phyloP scores from a whole-genome alignment of 2,888 invertebrate genomes.

The Scelioninae gen. 2 region DNA sequence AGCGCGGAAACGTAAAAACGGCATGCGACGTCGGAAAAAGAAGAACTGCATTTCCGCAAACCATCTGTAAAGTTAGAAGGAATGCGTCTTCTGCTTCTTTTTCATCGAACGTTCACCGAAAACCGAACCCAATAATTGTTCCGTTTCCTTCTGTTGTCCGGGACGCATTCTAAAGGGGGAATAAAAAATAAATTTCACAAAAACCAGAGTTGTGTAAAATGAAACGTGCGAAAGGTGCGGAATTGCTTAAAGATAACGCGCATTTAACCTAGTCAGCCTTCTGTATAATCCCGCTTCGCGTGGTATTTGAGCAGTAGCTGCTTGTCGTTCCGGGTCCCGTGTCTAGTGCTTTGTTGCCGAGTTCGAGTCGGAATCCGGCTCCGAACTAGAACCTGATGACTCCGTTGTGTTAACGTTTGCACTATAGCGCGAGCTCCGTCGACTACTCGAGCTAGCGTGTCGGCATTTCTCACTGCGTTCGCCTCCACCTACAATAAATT shows the following conservation, averaged over 20 bases:
- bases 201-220: slow-evolving; percentile 58
- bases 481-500: slow-evolving; percentile 73
- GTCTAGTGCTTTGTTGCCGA: slow-evolving; percentile 69
- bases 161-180: slow-evolving; percentile 31
- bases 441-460: slow-evolving; percentile 70
- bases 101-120: slow-evolving; percentile 6
- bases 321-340: slow-evolving; percentile 69
- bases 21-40: slow-evolving; percentile 18
- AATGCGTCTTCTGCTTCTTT: slow-evolving; percentile 35
- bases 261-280: slow-evolving; percentile 75
- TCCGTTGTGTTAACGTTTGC: slow-evolving; percentile 73
- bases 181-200: slow-evolving; percentile 42
- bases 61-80: neutral
- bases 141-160: slow-evolving; percentile 14
- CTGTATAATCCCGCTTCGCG: slow-evolving; percentile 74
- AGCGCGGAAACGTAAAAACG: slow-evolving; percentile 28
- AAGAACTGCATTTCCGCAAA: slow-evolving; percentile 15
- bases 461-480: slow-evolving; percentile 74
- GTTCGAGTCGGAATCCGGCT: slow-evolving; percentile 73
- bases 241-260: slow-evolving; percentile 63
- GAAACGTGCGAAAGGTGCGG: slow-evolving; percentile 63
- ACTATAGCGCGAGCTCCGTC: slow-evolving; percentile 73
- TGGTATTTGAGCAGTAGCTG: slow-evolving; percentile 75
- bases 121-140: slow-evolving; percentile 16
- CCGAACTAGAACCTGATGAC: slow-evolving; percentile 73